phyloP scores from a whole-genome alignment of 2,888 invertebrate species.

The Linhomoeus sp. region DNA sequence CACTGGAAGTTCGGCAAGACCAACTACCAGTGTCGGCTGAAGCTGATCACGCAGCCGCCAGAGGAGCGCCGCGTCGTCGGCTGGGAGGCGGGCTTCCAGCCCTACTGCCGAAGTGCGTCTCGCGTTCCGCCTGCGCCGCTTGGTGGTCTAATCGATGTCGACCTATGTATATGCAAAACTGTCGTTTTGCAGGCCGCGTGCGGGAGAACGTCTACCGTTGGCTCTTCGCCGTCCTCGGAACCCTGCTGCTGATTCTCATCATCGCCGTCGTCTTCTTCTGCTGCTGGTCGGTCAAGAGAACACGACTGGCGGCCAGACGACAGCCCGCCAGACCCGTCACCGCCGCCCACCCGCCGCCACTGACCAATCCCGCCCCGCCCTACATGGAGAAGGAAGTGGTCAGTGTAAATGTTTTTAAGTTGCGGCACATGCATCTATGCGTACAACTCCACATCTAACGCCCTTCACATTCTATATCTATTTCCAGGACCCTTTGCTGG shows the following conservation, averaged over 20 bases:
- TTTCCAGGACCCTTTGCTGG: too few species aligned
- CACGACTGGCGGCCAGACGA: too few species aligned
- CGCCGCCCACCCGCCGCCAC: too few species aligned
- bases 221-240: constrained; percentile 17
- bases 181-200: constrained; percentile 14
- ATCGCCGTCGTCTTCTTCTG: background rate
- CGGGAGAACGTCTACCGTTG: constrained; percentile 24
- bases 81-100: constrained; percentile 1
- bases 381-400: too few species aligned
- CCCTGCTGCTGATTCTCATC: constrained; percentile 10
- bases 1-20: constrained; percentile 3
- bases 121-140: background rate
- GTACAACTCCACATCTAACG: too few species aligned
- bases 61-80: background rate
- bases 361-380: too few species aligned
- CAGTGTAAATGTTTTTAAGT: too few species aligned
- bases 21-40: background rate
- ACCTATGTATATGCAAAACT: too few species aligned
- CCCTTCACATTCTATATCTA: too few species aligned
- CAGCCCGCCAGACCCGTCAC: too few species aligned
- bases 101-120: background rate
- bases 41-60: too few species aligned
- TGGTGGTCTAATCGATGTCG: background rate
- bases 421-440: too few species aligned
- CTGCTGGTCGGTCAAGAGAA: background rate